A percentile compares a stretch with the other conserved stretches of the same genome.
These are phyloP conservation scores for Cepaea nemoralis DNA, from an alignment of 1,140 invertebrate genomes.

Conservation along the genomic window DNA sequence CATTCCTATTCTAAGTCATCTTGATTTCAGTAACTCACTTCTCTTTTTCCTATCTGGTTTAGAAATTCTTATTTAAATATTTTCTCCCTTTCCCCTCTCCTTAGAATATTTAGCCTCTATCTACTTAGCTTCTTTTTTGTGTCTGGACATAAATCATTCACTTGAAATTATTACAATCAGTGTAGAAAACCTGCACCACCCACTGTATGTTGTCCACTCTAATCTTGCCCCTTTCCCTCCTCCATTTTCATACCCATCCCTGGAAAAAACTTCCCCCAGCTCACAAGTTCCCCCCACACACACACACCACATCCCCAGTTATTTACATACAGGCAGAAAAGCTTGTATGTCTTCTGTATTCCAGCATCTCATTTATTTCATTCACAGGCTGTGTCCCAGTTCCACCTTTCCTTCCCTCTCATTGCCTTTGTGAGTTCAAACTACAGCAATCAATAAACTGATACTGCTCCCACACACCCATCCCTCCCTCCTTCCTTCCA, in stretches of 20 bases:
- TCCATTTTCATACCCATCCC: not conserved
- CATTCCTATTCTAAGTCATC: no score
- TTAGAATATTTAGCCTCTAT: no score
- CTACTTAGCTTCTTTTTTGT: no score
- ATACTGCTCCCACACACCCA: not conserved
- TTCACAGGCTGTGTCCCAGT: not conserved
- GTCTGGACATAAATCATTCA: no score
- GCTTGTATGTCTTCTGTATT: not conserved
- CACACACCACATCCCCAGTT: no score
- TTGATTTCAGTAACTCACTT: no score
- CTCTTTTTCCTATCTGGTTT: no score
- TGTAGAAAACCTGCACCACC: no score
- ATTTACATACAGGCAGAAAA: not conserved
- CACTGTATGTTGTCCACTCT: not conserved
- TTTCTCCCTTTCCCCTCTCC: no score
- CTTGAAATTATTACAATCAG: no score
- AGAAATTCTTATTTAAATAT: no score
- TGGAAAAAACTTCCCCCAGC: not conserved
- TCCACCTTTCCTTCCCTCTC: conserved; percentile 7
- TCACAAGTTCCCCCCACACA: no score
- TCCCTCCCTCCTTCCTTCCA: conserved; percentile 6
- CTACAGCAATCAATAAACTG: conserved; percentile 5
- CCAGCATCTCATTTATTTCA: not conserved
- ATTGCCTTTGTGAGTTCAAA: not conserved
- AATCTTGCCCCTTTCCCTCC: not conserved